Evolutionary conservation across 2,888 invertebrate genomes (phyloP).

Genomic region (Leptopilina drosophilae): DNA sequence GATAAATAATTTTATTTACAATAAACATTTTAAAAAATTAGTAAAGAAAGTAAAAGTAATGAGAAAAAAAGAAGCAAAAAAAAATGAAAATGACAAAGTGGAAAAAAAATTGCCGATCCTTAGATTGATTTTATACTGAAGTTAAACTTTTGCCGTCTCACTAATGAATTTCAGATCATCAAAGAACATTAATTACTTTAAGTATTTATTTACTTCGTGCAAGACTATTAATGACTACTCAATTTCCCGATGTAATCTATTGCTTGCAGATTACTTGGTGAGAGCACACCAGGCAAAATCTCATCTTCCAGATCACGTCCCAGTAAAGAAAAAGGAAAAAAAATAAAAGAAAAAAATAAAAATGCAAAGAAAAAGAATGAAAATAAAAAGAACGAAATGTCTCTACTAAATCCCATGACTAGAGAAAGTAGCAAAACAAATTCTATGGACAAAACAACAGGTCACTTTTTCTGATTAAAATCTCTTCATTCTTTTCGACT

Average conservation of each 20-base stretch:
- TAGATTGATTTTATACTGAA: slow-evolving; percentile 2
- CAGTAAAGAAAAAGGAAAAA: background rate
- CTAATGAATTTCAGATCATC: slow-evolving; percentile 15
- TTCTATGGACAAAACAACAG: slow-evolving; percentile 22
- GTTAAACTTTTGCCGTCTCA: background rate
- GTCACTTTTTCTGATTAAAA: slow-evolving; percentile 21
- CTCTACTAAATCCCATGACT: slow-evolving; percentile 22
- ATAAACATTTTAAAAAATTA: too few species aligned
- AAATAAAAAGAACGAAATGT: slow-evolving; percentile 5
- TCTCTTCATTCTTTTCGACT: slow-evolving; percentile 5
- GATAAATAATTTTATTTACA: too few species aligned
- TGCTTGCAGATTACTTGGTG: background rate
- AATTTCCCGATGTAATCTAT: slow-evolving; percentile 13
- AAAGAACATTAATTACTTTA: slow-evolving; percentile 15
- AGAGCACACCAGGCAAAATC: slow-evolving; percentile 5
- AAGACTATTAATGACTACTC: slow-evolving; percentile 6
- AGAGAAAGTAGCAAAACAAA: slow-evolving; percentile 38
- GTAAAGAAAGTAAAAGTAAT: background rate
- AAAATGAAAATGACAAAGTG: background rate
- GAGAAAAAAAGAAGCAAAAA: background rate
- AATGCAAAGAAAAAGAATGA: too few species aligned
- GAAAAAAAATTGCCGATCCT: background rate
- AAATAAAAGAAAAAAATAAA: too few species aligned
- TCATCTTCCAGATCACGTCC: slow-evolving; percentile 33
- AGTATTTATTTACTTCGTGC: slow-evolving; percentile 14